Conservation (phyloP, 2,888 invertebrate genomes). For the Lasioglossum oenotherae region DNA sequence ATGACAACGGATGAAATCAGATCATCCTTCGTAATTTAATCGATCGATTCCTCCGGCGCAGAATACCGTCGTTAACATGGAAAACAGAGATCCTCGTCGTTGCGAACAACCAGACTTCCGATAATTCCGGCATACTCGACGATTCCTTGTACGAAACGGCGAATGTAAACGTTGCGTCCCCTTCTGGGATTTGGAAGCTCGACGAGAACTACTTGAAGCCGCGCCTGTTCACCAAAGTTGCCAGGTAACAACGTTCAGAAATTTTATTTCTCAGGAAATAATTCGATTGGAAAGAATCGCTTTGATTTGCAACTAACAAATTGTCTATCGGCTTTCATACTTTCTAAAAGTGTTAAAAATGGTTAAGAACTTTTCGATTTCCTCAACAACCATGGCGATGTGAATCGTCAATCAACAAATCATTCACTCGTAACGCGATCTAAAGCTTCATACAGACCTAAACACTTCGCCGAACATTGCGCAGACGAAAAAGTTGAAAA, state of each 20-base stretch:
- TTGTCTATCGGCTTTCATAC: no score
- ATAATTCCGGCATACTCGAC: slow-evolving; percentile 68
- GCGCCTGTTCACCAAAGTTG: slow-evolving; percentile 69
- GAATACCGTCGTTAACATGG: slow-evolving; percentile 71
- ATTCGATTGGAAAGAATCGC: no score
- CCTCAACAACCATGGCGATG: no score
- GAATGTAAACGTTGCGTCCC: slow-evolving; percentile 72
- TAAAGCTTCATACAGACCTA: no score
- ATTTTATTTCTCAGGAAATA: not conserved
- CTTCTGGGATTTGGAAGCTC: slow-evolving; percentile 73
- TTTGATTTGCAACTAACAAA: no score
- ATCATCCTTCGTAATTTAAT: not conserved
- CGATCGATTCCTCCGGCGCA: slow-evolving; percentile 36
- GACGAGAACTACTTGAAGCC: slow-evolving; percentile 75
- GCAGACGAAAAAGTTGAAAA: no score
- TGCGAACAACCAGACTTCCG: slow-evolving; percentile 57
- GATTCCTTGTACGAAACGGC: slow-evolving; percentile 70
- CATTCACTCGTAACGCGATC: no score
- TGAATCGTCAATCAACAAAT: no score
- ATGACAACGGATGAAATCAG: not conserved
- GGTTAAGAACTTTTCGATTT: no score
- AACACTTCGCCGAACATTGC: no score
- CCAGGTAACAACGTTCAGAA: slow-evolving; percentile 60
- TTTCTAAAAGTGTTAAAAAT: no score
- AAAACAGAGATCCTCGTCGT: slow-evolving; percentile 75